Base-by-base conservation (phyloP, 1,140 invertebrate genomes). In the Callitettix versicolor region DNA sequence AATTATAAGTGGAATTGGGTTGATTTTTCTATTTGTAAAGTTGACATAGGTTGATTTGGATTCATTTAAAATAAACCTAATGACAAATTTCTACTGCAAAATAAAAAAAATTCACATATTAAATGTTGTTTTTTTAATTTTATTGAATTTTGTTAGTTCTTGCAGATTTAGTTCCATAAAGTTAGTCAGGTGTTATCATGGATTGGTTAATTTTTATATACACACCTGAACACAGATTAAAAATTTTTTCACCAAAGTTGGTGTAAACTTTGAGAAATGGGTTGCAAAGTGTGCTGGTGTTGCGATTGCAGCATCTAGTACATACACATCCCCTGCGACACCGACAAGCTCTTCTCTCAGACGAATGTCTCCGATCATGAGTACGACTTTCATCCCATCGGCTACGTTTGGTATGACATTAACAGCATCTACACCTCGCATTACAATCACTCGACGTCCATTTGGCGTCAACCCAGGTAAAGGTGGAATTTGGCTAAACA, bases 331-430 rank as follows among this genome's bases (percentile, higher is more conserved):
- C 0, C 86, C 86, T 14, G 85, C 86, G 5, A 90, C 86, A 14
- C 86, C 86, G 3, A 77, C 73, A 33, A 74, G 68, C 64, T 90
- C 86, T 58, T 87, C 86, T 5, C 75, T 78, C 11, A 90, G 68
- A n/a, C 86, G 75, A 1, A 88, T 71, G 60, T 90, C 86, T 1
- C 86, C 86, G 26, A 88, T 82, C 86, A 89, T 90, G 1, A 88
- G 67, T 0, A 84, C 80, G 1, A 87, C 67, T 67, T 90, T 90
- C 74, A 88, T 79, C n/a, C 76, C 76, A 50, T 88, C 85, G 3
- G 78, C 63, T 4, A 81, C 71, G 48, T 77, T 76, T 1, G 76
- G 74, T 0, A 77, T 75, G 30, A 76, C 73, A 3, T 76, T 62
- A 56, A 80, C 74, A 11, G 61, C 46, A 50, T 78, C 73, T 9